phyloP scores from a whole-genome alignment of 2,888 invertebrate species.

The Nomada ruficornis region DNA sequence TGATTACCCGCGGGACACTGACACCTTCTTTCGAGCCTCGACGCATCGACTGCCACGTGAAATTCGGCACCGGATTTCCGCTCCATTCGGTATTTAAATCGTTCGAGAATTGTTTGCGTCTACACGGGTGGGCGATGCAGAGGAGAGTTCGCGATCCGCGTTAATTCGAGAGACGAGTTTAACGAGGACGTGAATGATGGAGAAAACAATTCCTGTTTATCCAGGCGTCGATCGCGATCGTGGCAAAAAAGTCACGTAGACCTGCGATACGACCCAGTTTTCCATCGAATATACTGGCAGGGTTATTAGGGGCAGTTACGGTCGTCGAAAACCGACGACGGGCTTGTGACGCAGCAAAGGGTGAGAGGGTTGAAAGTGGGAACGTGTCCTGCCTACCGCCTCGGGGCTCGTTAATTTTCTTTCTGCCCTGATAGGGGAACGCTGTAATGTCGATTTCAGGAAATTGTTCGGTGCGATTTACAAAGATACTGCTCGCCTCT shows the following conservation, averaged over 20 bases:
- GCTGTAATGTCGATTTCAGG: conserved; percentile 31
- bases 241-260: conserved; percentile 41
- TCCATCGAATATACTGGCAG: conserved; percentile 16
- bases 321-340: conserved; percentile 51
- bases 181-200: neutral
- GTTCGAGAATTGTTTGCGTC: neutral
- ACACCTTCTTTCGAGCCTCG: neutral
- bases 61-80: neutral
- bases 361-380: conserved; percentile 50
- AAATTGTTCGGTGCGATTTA: conserved; percentile 28
- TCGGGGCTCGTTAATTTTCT: conserved; percentile 72
- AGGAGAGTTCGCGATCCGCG: neutral
- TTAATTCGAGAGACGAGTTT: neutral
- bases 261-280: conserved; percentile 62
- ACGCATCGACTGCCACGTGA: neutral
- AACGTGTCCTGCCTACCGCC: conserved; percentile 61
- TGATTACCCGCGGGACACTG: neutral
- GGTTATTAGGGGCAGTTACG: conserved; percentile 59
- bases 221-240: conserved; percentile 21
- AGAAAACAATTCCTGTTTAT: conserved; percentile 31
- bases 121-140: neutral
- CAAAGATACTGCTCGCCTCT: conserved; percentile 13
- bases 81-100: neutral
- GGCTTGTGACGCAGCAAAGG: neutral
- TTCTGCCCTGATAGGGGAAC: conserved; percentile 16